These are phyloP conservation scores for Tetrax tetrax DNA, from an alignment of 2,113 vertebrate species.

Conservation along the genomic window DNA sequence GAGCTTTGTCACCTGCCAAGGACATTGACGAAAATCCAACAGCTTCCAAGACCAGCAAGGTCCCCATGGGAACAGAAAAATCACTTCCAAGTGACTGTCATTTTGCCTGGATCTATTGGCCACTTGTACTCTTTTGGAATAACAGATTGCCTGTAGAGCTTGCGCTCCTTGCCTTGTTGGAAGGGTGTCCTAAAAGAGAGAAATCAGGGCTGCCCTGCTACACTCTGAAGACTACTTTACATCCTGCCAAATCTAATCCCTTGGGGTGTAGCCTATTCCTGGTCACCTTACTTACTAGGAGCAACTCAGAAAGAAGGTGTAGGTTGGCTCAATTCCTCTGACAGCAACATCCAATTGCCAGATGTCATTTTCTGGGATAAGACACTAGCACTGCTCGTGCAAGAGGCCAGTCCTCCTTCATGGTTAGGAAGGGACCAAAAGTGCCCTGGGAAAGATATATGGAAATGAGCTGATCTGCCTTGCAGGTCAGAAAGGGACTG, in stretches of 20 bases:
- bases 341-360: neutral
- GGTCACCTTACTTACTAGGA: neutral
- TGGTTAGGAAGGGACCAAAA: neutral
- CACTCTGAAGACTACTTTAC: neutral
- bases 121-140: neutral
- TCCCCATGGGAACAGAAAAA: neutral
- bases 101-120: neutral
- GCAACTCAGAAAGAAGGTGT: neutral
- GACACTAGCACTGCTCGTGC: neutral
- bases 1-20: neutral
- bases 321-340: neutral
- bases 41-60: neutral
- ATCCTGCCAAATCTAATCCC: neutral
- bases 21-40: neutral
- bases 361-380: neutral
- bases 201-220: neutral
- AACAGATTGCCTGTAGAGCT: neutral
- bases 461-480: neutral
- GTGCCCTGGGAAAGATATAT: neutral
- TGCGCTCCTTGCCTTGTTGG: neutral
- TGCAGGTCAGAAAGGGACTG: neutral
- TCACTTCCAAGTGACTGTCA: neutral
- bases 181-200: neutral
- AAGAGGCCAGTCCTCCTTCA: neutral
- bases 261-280: neutral